Conservation (phyloP, 2,888 invertebrate genomes). For the Trichopoda pennipes region DNA sequence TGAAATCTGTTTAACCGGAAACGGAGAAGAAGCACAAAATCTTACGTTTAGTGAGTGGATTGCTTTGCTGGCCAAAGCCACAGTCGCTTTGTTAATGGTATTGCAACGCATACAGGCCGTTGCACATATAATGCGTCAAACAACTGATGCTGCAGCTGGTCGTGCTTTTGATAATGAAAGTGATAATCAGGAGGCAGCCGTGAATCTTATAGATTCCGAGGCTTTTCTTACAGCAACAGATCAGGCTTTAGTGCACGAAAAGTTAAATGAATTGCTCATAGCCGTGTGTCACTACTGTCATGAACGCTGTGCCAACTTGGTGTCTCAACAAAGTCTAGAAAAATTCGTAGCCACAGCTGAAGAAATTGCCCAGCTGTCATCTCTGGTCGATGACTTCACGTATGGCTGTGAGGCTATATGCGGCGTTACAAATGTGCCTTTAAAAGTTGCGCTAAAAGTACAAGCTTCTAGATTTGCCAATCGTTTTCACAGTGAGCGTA, state of each 20-base stretch:
- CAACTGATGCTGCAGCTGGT: constrained; percentile 86
- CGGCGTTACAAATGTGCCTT: constrained; percentile 88
- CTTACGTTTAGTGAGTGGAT: constrained; percentile 87
- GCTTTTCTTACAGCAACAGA: constrained; percentile 87
- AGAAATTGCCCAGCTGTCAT: constrained; percentile 88
- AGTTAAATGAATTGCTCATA: constrained; percentile 88
- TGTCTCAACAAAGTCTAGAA: constrained; percentile 89
- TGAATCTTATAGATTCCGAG: constrained; percentile 85
- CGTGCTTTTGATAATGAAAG: constrained; percentile 75
- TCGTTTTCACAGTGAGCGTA: constrained; percentile 93
- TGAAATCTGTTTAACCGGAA: constrained; percentile 83
- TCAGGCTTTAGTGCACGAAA: constrained; percentile 85
- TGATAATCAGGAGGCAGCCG: constrained; percentile 76
- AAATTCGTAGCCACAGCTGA: constrained; percentile 87
- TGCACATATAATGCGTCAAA: constrained; percentile 89
- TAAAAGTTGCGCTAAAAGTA: constrained; percentile 90
- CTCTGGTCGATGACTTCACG: constrained; percentile 90
- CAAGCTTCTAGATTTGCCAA: constrained; percentile 95
- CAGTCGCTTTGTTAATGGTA: constrained; percentile 85
- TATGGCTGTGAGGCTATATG: constrained; percentile 88
- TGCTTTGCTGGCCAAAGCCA: constrained; percentile 85
- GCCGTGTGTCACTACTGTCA: constrained; percentile 96
- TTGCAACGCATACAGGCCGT: constrained; percentile 88
- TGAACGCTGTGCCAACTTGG: constrained; percentile 93
- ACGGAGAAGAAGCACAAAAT: constrained; percentile 81